These are phyloP conservation scores for Lomographa bimaculata DNA, from an alignment of 2,888 invertebrate genomes.

Conservation along the genomic window DNA sequence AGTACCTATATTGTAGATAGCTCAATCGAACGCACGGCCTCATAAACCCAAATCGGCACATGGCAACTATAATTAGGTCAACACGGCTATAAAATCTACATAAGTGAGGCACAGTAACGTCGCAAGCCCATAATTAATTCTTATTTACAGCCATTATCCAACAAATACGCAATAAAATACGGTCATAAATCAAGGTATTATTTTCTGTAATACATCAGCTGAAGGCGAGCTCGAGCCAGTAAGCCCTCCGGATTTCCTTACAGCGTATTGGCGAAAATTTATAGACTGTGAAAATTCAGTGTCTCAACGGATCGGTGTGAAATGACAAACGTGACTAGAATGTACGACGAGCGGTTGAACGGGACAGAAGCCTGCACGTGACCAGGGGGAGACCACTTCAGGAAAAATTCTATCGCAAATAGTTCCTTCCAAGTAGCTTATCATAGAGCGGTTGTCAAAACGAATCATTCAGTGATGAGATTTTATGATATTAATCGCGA, in stretches of 20 bases:
- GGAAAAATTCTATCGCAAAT: too few species aligned
- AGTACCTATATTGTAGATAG: slow-evolving; percentile 9
- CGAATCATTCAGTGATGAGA: too few species aligned
- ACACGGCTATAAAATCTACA: slow-evolving; percentile 12
- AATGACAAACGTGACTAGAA: slow-evolving; percentile 71
- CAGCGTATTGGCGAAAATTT: slow-evolving; percentile 61
- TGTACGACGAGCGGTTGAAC: slow-evolving; percentile 24
- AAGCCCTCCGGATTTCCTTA: slow-evolving; percentile 57
- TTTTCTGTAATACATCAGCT: slow-evolving; percentile 40
- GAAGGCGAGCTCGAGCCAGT: slow-evolving; percentile 37
- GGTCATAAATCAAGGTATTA: slow-evolving; percentile 32
- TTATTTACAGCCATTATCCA: slow-evolving; percentile 16
- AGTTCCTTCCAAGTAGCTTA: too few species aligned
- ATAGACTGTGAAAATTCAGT: slow-evolving; percentile 73
- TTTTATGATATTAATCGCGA: too few species aligned
- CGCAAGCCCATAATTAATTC: slow-evolving; percentile 17
- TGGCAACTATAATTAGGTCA: slow-evolving; percentile 18
- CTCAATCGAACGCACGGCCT: slow-evolving; percentile 14
- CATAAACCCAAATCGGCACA: slow-evolving; percentile 14
- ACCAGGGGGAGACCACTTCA: too few species aligned
- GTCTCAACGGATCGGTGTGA: slow-evolving; percentile 59
- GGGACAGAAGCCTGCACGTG: too few species aligned
- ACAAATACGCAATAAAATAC: slow-evolving; percentile 11
- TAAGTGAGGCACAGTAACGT: slow-evolving; percentile 10
- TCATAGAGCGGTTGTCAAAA: too few species aligned